Percentiles rank a stretch among this genome's conserved stretches.
Evolutionary conservation across 2,888 invertebrate genomes (phyloP).

Genomic region (Apotomis turbidana): DNA sequence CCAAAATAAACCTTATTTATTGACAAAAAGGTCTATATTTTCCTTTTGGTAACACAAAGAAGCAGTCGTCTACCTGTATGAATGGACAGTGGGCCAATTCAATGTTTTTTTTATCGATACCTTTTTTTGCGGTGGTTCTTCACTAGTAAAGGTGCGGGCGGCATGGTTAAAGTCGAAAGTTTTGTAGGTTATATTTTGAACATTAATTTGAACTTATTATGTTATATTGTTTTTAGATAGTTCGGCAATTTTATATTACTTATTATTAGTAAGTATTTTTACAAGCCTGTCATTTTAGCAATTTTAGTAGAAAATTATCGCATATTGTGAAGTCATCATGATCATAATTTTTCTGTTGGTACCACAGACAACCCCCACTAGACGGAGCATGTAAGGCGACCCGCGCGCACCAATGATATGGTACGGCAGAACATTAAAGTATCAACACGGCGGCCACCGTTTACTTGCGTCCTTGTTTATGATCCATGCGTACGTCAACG

Average conservation of each 20-base stretch:
- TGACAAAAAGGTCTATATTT: slow-evolving; percentile 14
- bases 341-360: too few species aligned
- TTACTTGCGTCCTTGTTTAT: too few species aligned
- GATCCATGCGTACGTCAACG: too few species aligned
- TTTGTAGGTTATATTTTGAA: slow-evolving; percentile 20
- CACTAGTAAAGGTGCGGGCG: slow-evolving; percentile 22
- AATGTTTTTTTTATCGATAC: slow-evolving; percentile 39
- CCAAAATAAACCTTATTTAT: slow-evolving; percentile 4
- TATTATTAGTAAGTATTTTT: too few species aligned
- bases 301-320: too few species aligned
- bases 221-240: slow-evolving; percentile 1
- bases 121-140: slow-evolving; percentile 38
- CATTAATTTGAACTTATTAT: neutral
- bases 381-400: too few species aligned
- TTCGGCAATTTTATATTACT: neutral
- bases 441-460: too few species aligned
- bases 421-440: too few species aligned
- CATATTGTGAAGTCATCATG: too few species aligned
- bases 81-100: slow-evolving; percentile 41
- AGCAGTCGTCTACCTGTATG: slow-evolving; percentile 37
- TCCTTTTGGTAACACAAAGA: neutral
- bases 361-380: too few species aligned
- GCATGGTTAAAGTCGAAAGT: slow-evolving; percentile 18
- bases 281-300: too few species aligned
- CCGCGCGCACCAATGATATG: too few species aligned